A percentile compares a stretch with the other conserved stretches of the same genome.
Conservation (phyloP, 2,113 vertebrate species). For the Cinclus mexicanus region DNA sequence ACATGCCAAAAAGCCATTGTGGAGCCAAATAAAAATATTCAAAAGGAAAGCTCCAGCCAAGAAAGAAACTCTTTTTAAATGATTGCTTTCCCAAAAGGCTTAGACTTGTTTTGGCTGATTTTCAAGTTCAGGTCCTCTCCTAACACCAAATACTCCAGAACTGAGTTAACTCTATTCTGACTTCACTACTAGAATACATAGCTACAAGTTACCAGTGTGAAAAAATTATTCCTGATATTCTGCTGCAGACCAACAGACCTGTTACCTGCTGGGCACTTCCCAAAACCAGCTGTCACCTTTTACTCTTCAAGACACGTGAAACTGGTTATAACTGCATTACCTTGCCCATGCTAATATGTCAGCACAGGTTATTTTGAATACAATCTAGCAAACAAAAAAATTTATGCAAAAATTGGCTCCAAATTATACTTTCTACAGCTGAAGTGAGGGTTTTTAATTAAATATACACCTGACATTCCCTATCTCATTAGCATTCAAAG, state of each 20-base stretch:
- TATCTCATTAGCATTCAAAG: fast-evolving
- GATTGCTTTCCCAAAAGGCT: not conserved
- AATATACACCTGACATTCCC: no score
- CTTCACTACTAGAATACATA: not conserved
- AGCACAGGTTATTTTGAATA: not conserved
- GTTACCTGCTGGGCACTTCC: not conserved
- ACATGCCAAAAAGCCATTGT: not conserved
- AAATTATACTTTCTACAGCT: not conserved
- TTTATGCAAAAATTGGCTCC: fast-evolving
- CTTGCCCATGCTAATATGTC: not conserved
- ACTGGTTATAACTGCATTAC: not conserved
- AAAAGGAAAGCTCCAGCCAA: not conserved
- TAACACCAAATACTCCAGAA: not conserved
- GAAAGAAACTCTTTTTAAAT: not conserved
- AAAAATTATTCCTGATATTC: not conserved
- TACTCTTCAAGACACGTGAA: not conserved
- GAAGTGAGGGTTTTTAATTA: not conserved
- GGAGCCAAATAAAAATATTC: not conserved
- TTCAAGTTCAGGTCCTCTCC: not conserved
- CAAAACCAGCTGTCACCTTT: not conserved
- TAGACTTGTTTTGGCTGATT: not conserved
- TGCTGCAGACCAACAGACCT: not conserved
- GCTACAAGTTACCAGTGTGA: not conserved
- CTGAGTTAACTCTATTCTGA: not conserved
- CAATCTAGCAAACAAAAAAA: not conserved